These are phyloP conservation scores for Elymnias hypermnestra DNA, from an alignment of 1,140 invertebrate genomes.

Conservation along the genomic window DNA sequence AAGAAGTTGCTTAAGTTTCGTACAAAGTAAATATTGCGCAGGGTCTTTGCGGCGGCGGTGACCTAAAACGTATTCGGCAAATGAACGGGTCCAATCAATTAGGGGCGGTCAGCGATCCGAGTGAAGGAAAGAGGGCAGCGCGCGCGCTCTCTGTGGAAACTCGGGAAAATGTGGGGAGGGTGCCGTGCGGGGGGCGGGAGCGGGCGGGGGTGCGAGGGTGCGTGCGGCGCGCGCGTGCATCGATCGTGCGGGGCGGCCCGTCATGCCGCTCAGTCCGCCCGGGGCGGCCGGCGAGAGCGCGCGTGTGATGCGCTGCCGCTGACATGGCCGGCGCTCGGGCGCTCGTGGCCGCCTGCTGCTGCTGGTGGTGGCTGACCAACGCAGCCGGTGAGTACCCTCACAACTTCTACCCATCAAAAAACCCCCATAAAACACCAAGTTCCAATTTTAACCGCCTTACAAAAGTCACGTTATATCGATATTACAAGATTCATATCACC, in stretches of 20 bases:
- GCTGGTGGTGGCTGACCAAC: slow-evolving; percentile 70
- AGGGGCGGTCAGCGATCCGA: slow-evolving; percentile 71
- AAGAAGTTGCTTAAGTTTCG: slow-evolving; percentile 15
- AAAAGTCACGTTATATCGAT: slow-evolving; percentile 29
- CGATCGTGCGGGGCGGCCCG: slow-evolving; percentile 61
- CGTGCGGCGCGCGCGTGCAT: slow-evolving; percentile 61
- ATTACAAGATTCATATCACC: slow-evolving; percentile 24
- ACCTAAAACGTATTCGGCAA: slow-evolving; percentile 72
- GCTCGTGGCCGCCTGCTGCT: slow-evolving; percentile 71
- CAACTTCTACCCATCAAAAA: no score
- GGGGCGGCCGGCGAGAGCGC: slow-evolving; percentile 72
- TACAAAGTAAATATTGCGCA: slow-evolving; percentile 41
- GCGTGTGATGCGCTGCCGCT: slow-evolving; percentile 72
- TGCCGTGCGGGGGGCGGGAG: slow-evolving; percentile 18
- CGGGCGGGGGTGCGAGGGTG: slow-evolving; percentile 34
- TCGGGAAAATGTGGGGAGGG: slow-evolving; percentile 50
- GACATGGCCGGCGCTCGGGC: slow-evolving; percentile 73
- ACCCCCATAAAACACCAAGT: no score
- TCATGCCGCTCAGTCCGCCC: slow-evolving; percentile 61
- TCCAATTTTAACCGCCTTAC: no score
- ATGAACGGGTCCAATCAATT: slow-evolving; percentile 71
- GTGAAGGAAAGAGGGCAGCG: slow-evolving; percentile 64
- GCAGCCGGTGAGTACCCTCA: slow-evolving; percentile 72
- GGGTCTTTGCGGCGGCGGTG: slow-evolving; percentile 61
- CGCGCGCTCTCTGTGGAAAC: slow-evolving; percentile 68